Base-by-base conservation (phyloP, 2,888 invertebrate genomes). In the Pantelozetes paolii region DNA sequence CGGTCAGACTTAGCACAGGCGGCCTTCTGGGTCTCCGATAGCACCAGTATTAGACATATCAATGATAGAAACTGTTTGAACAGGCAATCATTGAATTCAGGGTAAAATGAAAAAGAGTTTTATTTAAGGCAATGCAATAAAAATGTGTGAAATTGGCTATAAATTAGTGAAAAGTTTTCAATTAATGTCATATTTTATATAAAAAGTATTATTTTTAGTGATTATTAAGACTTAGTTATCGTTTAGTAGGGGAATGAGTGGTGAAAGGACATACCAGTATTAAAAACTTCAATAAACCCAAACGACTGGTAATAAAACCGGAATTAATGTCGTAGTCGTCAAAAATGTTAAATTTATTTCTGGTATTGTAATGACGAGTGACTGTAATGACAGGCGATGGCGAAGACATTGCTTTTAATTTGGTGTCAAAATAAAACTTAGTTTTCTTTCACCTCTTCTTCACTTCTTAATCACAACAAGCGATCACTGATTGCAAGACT, bases 1-100 rank as follows among this genome's bases (percentile, higher is more conserved):
- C 64, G 64, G 36, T 64, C 64, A 36, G 30, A 30, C 30, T 64
- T 64, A 3, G 64, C 32, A 64, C 64, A 64, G 32, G 64, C 64
- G 36, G 64, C 64, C 9, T 32, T 64, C 20, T 64, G 64, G n/a
- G 64, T 64, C n/a, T 64, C 64, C 1, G 36, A 13, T 36, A 64
- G 20, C 30, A 64, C 64, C 11, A 64, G 20, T 2, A 64, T 64
- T 6, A 64, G 64, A 64, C 64, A 64, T 36, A 64, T 64, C 36
- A 64, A 36, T 1, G 64, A 64, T 18, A 64, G 36, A 2, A 64
- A 36, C 64, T 64, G 23, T 5, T 48, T 48, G 23, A n/a, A 50
- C 20, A 23, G 23, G n/a, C 15, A 57, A 57, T 28, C 13, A 57
- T 28, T 28, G 13, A 57, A 42, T 42, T 42, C 15, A 11, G 54